phyloP scores from a whole-genome alignment of 1,140 invertebrate genomes.

The Drosophila varians region DNA sequence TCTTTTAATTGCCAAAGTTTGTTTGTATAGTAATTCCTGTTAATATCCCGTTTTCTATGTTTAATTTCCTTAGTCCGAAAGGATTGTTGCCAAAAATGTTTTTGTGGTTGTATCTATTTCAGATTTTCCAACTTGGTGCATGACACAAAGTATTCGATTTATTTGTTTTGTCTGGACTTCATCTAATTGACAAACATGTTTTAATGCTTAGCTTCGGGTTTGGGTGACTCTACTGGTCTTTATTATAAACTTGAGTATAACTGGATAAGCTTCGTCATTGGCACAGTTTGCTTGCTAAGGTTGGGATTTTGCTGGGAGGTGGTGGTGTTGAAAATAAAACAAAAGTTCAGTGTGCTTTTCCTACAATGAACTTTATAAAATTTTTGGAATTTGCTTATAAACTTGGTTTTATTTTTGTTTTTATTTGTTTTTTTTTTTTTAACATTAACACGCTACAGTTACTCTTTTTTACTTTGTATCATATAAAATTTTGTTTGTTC shows the following conservation, averaged over 20 bases:
- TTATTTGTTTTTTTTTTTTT: conserved; percentile 47
- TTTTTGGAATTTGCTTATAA: conserved; percentile 56
- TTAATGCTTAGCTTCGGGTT: conserved; percentile 9
- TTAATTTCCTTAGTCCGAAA: conserved; percentile 61
- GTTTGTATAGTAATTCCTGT: conserved; percentile 34
- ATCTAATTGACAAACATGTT: conserved; percentile 65
- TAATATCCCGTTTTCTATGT: conserved; percentile 28
- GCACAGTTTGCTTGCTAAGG: conserved; percentile 64
- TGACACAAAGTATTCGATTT: conserved; percentile 22
- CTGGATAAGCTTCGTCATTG: conserved; percentile 52
- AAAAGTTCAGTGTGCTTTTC: conserved; percentile 9
- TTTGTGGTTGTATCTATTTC: conserved; percentile 9
- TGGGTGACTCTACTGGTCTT: conserved; percentile 21
- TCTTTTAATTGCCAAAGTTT: conserved; percentile 55
- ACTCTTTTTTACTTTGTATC: conserved; percentile 50
- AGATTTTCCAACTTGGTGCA: conserved; percentile 29
- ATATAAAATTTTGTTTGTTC: conserved; percentile 71
- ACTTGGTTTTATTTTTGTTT: conserved; percentile 67
- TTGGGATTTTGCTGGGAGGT: conserved; percentile 13
- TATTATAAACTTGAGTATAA: conserved; percentile 25
- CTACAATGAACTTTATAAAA: conserved; percentile 65
- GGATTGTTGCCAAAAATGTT: conserved; percentile 59
- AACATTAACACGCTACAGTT: conserved; percentile 77
- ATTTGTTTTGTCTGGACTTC: conserved; percentile 39
- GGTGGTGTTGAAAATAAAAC: conserved; percentile 6